A percentile compares a stretch with the other conserved stretches of the same genome.
phyloP scores from a whole-genome alignment of 2,888 invertebrate species.

The Acanthosepion pharaonis region DNA sequence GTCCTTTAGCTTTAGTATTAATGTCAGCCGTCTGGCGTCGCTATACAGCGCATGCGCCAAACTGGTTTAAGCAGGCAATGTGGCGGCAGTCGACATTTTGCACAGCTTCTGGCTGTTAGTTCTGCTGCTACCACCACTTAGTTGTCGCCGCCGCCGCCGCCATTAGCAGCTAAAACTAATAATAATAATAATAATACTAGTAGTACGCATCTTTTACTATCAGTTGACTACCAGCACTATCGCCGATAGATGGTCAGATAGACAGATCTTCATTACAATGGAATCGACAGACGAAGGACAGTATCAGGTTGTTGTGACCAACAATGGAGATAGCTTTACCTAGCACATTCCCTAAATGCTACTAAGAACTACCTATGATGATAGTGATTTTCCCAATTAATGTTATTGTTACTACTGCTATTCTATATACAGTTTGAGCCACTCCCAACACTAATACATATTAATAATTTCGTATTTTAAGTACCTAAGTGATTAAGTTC shows the following conservation, averaged over 20 bases:
- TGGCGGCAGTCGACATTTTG: slow-evolving; percentile 43
- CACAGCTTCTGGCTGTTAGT: not conserved
- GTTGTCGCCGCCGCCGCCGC: not conserved
- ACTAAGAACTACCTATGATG: not conserved
- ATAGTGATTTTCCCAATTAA: not conserved
- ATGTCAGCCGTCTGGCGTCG: not conserved
- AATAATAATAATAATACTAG: not conserved
- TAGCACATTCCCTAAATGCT: not conserved
- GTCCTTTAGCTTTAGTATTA: not conserved
- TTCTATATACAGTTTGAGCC: not conserved
- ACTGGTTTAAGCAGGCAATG: slow-evolving; percentile 37
- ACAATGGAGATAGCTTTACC: slow-evolving; percentile 34
- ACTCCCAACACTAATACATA: not conserved
- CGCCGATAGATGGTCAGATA: not conserved
- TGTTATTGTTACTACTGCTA: not conserved
- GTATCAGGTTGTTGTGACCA: slow-evolving; percentile 36
- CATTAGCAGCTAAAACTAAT: not conserved
- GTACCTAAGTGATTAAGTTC: too few species aligned
- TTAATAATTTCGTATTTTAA: not conserved
- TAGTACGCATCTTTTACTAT: not conserved
- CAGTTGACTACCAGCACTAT: slow-evolving; percentile 25
- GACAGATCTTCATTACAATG: slow-evolving; percentile 35
- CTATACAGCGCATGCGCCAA: slow-evolving; percentile 5
- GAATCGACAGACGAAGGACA: not conserved
- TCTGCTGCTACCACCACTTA: slow-evolving; percentile 39